These are phyloP conservation scores for Agrilus cyanescens DNA, from an alignment of 2,888 invertebrate species.

Conservation along the genomic window DNA sequence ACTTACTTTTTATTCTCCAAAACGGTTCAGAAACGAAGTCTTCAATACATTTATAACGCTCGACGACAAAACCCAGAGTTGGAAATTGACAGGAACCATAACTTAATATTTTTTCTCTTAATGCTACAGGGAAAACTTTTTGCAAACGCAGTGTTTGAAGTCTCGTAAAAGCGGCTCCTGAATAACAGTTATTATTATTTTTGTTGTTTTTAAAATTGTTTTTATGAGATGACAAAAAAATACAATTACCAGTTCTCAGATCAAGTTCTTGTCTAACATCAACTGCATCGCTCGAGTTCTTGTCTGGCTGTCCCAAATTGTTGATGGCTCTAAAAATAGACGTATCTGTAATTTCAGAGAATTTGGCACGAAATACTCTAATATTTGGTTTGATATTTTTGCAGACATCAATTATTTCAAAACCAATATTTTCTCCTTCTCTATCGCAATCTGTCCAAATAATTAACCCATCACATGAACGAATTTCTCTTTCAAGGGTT, in stretches of 20 bases:
- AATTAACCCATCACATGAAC: slow-evolving; percentile 61
- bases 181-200: slow-evolving; percentile 4
- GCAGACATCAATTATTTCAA: slow-evolving; percentile 90
- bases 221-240: slow-evolving; percentile 1
- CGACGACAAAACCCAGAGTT: slow-evolving; percentile 99
- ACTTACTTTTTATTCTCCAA: slow-evolving; percentile 82
- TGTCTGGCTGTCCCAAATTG: slow-evolving; percentile 69
- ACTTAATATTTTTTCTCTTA: slow-evolving; percentile 75
- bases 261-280: slow-evolving; percentile 85
- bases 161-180: slow-evolving; percentile 93
- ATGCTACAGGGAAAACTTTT: slow-evolving; percentile 60
- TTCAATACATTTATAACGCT: slow-evolving; percentile 85
- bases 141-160: slow-evolving; percentile 89
- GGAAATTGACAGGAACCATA: slow-evolving; percentile 99
- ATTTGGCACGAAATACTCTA: slow-evolving; percentile 69
- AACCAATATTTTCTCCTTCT: slow-evolving; percentile 98
- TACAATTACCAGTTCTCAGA: slow-evolving; percentile 66
- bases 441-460: slow-evolving; percentile 99
- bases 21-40: slow-evolving; percentile 86
- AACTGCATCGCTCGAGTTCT: slow-evolving; percentile 81
- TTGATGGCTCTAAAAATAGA: slow-evolving; percentile 72
- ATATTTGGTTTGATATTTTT: slow-evolving; percentile 62
- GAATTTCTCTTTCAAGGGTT: slow-evolving; percentile 58
- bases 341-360: slow-evolving; percentile 89
- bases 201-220: neutral